A percentile compares a stretch with the other conserved stretches of the same genome.
These are phyloP conservation scores for Thomomys bottae DNA, from an alignment of 2,113 vertebrate genomes.

Conservation along the genomic window DNA sequence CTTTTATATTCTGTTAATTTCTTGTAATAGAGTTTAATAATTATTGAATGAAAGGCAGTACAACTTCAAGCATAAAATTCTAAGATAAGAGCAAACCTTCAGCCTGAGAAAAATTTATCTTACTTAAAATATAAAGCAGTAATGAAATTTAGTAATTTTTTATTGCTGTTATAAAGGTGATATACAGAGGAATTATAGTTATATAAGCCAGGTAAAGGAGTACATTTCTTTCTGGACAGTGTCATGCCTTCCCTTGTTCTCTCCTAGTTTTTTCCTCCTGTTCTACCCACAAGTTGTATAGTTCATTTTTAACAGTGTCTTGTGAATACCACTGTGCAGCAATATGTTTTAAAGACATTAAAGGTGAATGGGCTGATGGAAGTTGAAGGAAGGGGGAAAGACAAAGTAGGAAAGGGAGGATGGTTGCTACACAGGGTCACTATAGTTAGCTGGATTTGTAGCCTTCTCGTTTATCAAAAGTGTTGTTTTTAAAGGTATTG, in stretches of 20 bases:
- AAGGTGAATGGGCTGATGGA: too few relatives aligned
- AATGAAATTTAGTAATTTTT: background rate
- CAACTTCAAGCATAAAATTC: slow-evolving; percentile 36
- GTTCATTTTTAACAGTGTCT: too few relatives aligned
- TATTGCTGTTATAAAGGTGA: background rate
- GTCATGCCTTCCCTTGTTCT: too few relatives aligned
- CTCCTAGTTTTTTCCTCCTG: too few relatives aligned
- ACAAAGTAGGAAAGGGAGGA: too few relatives aligned
- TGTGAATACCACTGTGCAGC: too few relatives aligned
- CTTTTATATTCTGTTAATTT: slow-evolving; percentile 20
- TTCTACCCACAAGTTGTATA: too few relatives aligned
- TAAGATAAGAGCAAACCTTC: slow-evolving; percentile 29
- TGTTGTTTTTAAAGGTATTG: slow-evolving; percentile 5
- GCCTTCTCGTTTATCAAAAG: background rate
- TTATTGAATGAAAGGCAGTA: slow-evolving; percentile 2
- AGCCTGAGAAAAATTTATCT: slow-evolving; percentile 10
- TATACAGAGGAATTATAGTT: too few relatives aligned
- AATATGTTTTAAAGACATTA: too few relatives aligned
- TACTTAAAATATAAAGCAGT: slow-evolving; percentile 8
- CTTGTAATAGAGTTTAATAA: slow-evolving; percentile 15
- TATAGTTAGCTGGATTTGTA: slow-evolving; percentile 1
- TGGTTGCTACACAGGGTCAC: background rate
- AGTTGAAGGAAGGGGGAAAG: too few relatives aligned
- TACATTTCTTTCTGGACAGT: too few relatives aligned
- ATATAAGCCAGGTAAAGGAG: too few relatives aligned